Percentiles rank a stretch among this genome's conserved stretches.
phyloP scores from a whole-genome alignment of 2,113 vertebrate species.

The Cyprinodon tularosa region DNA sequence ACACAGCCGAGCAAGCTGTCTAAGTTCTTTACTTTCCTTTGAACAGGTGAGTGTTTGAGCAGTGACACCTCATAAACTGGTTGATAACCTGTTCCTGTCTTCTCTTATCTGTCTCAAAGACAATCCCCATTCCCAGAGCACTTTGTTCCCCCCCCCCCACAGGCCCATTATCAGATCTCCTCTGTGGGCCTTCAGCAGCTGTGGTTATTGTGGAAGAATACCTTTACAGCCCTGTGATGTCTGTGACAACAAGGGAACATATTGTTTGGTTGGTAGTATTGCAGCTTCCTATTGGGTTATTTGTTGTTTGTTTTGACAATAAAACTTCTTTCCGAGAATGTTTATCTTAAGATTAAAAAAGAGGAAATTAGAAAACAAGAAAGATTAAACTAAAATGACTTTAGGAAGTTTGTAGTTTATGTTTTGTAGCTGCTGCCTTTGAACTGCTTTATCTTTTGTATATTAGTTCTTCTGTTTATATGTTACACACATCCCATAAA shows the following conservation, averaged over 20 bases:
- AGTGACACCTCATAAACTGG: conserved; percentile 73
- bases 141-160: conserved; percentile 68
- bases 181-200: conserved; percentile 56
- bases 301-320: conserved; percentile 3
- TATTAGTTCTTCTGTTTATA: background rate
- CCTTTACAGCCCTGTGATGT: conserved; percentile 61
- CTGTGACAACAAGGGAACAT: conserved; percentile 58
- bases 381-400: background rate
- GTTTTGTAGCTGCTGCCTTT: background rate
- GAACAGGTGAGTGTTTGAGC: conserved; percentile 69
- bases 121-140: conserved; percentile 72
- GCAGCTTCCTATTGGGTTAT: conserved; percentile 19
- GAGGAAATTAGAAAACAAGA: background rate
- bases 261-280: conserved; percentile 16
- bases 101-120: conserved; percentile 76
- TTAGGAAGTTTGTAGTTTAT: background rate
- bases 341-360: background rate
- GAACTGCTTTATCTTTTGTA: background rate
- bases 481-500: too few relatives aligned
- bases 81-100: conserved; percentile 74
- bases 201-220: conserved; percentile 59
- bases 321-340: background rate
- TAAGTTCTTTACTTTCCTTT: conserved; percentile 26
- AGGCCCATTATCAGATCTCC: conserved; percentile 75
- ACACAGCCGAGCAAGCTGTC: background rate